Evolutionary conservation across 2,113 vertebrate genomes (phyloP).

Genomic region (Cettia cetti): DNA sequence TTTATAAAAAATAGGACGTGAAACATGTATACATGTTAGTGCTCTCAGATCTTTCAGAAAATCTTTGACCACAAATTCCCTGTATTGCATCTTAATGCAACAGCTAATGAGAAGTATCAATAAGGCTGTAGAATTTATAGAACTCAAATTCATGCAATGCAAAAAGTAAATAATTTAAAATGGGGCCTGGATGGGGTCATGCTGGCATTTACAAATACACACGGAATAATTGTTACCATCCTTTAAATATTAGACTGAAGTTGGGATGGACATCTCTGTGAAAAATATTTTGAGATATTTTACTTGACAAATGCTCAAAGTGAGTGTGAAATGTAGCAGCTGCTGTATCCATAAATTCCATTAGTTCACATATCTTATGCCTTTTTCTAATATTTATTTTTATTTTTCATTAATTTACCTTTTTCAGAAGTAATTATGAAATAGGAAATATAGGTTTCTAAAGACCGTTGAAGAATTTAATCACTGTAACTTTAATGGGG

Average conservation of each 20-base stretch:
- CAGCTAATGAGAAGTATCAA: not conserved
- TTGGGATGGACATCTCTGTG: not conserved
- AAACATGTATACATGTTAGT: not conserved
- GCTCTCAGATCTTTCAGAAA: not conserved
- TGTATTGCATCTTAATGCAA: not conserved
- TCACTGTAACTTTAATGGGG: not conserved
- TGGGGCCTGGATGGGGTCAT: not conserved
- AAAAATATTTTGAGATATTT: not conserved
- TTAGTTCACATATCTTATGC: not conserved
- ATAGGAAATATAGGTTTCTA: not conserved
- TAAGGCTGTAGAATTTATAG: not conserved
- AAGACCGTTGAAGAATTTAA: not conserved
- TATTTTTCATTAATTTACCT: not conserved
- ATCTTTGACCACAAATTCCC: not conserved
- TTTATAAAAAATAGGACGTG: fast-evolving
- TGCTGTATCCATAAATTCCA: not conserved
- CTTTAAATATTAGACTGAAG: not conserved
- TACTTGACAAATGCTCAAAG: not conserved
- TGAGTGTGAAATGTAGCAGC: not conserved
- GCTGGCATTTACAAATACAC: not conserved
- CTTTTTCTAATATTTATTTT: not conserved
- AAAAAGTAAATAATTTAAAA: not conserved
- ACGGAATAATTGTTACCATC: not conserved
- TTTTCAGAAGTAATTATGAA: not conserved
- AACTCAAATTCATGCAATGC: not conserved